phyloP scores from a whole-genome alignment of 37 sponge, comb jelly and placozoan species.

The Hormiphora californensis region DNA sequence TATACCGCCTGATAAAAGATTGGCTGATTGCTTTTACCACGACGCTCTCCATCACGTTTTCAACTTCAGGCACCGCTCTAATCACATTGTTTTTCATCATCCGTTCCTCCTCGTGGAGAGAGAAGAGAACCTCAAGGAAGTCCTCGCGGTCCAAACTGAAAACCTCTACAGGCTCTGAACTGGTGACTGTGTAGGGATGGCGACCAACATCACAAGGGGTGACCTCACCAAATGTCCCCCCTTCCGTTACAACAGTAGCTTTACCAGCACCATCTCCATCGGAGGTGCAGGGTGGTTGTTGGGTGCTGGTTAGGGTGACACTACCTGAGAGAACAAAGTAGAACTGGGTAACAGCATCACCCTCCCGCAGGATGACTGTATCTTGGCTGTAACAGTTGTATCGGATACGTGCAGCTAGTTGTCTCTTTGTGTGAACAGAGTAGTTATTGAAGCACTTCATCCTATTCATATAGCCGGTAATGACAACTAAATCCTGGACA shows the following conservation, averaged over 20 bases:
- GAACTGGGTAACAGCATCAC: not conserved
- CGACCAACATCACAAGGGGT: not conserved
- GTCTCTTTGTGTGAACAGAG: slow-evolving; percentile 5
- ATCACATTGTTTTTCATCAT: not conserved
- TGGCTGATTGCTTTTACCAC: not conserved
- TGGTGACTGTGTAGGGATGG: not conserved
- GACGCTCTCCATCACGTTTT: not conserved
- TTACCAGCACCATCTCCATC: not conserved
- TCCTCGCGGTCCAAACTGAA: not conserved
- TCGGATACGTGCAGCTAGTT: slow-evolving; percentile 7
- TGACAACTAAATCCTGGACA: slow-evolving; percentile 29
- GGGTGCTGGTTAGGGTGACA: not conserved
- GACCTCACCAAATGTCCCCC: slow-evolving; percentile 1
- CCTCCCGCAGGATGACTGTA: not conserved
- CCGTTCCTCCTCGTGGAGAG: slow-evolving; percentile 27
- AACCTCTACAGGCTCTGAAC: not conserved
- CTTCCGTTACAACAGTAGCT: not conserved
- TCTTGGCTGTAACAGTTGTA: not conserved
- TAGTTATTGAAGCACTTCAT: slow-evolving; percentile 29
- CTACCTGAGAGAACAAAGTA: not conserved
- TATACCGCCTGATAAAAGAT: slow-evolving; percentile 3
- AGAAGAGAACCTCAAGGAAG: not conserved
- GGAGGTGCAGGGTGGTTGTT: not conserved
- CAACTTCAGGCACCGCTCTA: slow-evolving; percentile 40
- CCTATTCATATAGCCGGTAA: slow-evolving; percentile 20